Evolutionary conservation across 2,888 invertebrate genomes (phyloP), one percentile per base, ranked within the genome.

Genomic region (Drosophila eohydei): DNA sequence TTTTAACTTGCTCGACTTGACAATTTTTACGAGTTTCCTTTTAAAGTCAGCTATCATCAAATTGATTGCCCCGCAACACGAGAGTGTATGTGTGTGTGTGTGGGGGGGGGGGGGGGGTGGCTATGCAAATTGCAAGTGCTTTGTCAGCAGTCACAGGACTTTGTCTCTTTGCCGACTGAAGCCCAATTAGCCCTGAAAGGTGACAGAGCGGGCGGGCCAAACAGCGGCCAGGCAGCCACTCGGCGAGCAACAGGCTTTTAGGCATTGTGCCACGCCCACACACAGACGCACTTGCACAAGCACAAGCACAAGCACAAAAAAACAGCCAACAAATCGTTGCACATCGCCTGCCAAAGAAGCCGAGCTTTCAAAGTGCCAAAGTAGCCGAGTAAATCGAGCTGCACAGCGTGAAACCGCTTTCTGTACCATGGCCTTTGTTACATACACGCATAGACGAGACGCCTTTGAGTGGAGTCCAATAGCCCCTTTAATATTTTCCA

Each of bases 11-110:
- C 43, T 58, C 52, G 61, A 70, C 66, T 70, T 69, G 64, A 38
- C 68, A 52, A 34, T 65, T 81, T 76, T 80, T 83, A 88, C 76
- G 82, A 78, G 69, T 78, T 83, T 69, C 70, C 70, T 54, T 69
- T 59, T 28, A 52, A 55, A 48, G 60, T 71, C 78, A 71, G 67
- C 71, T 72, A 74, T 89, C 85, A 81, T 87, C 88, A 83, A 83
- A 70, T 71, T 84, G 88, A 81, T 82, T 82, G 88, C 86, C 68
- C 80, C 64, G 41, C 58, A 62, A 63, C 70, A 66, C 43, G 28
- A 52, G 36, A 16, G 26, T 36, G 68, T 16, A 6, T 41, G 9
- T 32, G n/a, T 41, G 9, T 54, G 32, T 51, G 16, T 43, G 34
- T 30, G 16, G 46, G 48, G 44, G 36, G 16, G 54, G 57, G 41